Percentiles rank a stretch among this genome's conserved stretches.
Conservation (phyloP, 2,113 vertebrate genomes). For the Albula glossodonta region DNA sequence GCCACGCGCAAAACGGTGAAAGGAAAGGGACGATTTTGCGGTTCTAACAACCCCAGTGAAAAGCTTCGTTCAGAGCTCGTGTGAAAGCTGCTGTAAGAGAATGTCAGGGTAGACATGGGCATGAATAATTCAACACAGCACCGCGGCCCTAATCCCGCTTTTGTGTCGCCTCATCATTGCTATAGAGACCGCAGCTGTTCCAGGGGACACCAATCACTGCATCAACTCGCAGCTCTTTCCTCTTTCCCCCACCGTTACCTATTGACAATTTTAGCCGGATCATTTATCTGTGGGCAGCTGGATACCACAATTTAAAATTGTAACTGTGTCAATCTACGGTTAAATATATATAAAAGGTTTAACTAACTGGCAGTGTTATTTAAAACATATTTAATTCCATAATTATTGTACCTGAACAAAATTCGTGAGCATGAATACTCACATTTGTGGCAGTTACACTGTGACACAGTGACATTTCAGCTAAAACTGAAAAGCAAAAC, state of each 20-base stretch:
- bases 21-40: constrained; percentile 32
- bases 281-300: background rate
- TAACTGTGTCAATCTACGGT: background rate
- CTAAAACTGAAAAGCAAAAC: constrained; percentile 8
- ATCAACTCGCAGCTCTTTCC: constrained; percentile 45
- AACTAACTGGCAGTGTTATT: background rate
- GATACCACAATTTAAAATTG: background rate
- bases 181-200: constrained; percentile 52
- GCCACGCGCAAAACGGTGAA: constrained; percentile 1
- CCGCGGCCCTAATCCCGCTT: constrained; percentile 61
- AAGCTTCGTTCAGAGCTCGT: constrained; percentile 4
- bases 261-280: background rate
- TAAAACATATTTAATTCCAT: background rate
- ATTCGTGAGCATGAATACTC: background rate
- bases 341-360: background rate
- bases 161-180: constrained; percentile 58
- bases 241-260: background rate
- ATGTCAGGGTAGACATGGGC: constrained; percentile 53
- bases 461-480: constrained; percentile 16
- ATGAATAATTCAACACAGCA: constrained; percentile 63
- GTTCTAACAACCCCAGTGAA: constrained; percentile 9
- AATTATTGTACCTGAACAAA: background rate
- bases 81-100: constrained; percentile 53
- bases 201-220: constrained; percentile 49
- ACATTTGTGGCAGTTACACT: background rate